Conservation (phyloP, 2,113 vertebrate species). For the Bagarius yarrelli region DNA sequence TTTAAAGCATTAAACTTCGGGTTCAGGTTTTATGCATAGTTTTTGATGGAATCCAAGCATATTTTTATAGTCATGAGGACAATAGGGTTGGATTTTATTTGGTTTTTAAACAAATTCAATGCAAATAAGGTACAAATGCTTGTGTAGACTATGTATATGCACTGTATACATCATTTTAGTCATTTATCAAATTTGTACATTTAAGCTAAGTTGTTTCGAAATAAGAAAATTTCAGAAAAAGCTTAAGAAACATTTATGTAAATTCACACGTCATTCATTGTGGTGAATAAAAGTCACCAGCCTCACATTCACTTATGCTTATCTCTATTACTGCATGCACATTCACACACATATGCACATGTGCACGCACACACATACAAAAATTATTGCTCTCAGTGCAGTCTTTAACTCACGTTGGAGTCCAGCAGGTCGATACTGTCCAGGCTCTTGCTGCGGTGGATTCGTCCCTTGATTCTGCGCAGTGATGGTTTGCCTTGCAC, state of each 20-base stretch:
- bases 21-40: neutral
- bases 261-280: neutral
- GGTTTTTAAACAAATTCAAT: neutral
- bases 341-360: constrained; percentile 27
- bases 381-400: constrained; percentile 41
- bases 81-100: neutral
- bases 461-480: constrained; percentile 92
- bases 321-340: neutral
- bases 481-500: constrained; percentile 92
- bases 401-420: constrained; percentile 84
- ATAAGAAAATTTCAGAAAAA: neutral
- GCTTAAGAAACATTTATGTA: neutral
- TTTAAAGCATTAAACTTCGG: constrained; percentile 13
- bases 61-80: constrained; percentile 11
- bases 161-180: neutral
- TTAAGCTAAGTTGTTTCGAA: neutral
- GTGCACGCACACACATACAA: constrained; percentile 22
- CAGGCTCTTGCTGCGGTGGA: constrained; percentile 93
- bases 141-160: neutral
- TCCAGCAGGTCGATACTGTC: constrained; percentile 93
- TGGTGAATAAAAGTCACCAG: neutral
- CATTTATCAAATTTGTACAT: neutral
- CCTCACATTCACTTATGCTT: constrained; percentile 25
- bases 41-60: constrained; percentile 3
- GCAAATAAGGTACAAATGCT: neutral